phyloP scores from a whole-genome alignment of 2,113 vertebrate species.

The Engystomops pustulosus region DNA sequence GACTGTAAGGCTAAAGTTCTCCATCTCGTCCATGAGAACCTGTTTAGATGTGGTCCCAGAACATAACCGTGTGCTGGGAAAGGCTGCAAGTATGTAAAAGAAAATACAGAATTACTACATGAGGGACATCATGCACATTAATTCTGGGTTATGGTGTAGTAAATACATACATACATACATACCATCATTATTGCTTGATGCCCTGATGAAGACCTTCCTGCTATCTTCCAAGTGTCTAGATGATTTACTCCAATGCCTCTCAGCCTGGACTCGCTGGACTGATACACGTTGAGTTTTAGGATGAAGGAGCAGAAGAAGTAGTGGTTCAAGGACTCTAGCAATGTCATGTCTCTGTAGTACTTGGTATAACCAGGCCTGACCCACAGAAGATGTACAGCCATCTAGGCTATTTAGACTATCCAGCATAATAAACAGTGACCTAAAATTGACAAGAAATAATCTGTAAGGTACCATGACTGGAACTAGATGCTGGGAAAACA shows the following conservation, averaged over 20 bases:
- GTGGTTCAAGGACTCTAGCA: conserved; percentile 92
- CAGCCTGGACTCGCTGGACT: conserved; percentile 93
- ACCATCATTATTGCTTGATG: conserved; percentile 83
- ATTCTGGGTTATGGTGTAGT: no score
- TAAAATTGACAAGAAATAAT: conserved; percentile 63
- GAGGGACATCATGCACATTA: not conserved
- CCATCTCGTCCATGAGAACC: conserved; percentile 87
- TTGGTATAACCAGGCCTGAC: conserved; percentile 96
- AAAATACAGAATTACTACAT: conserved; percentile 9
- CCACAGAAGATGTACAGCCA: conserved; percentile 91
- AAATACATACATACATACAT: no score
- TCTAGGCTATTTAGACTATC: conserved; percentile 95
- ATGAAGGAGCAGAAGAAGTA: conserved; percentile 92
- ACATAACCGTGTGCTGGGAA: conserved; percentile 73
- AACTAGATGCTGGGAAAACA: no score
- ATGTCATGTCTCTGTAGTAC: conserved; percentile 98
- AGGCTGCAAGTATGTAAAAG: conserved; percentile 69
- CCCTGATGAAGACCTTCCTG: conserved; percentile 77
- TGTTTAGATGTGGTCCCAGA: conserved; percentile 72
- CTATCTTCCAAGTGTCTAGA: conserved; percentile 69
- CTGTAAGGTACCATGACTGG: no score
- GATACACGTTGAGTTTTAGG: conserved; percentile 97
- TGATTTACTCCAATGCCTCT: conserved; percentile 85
- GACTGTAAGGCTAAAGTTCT: conserved; percentile 94
- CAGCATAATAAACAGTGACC: conserved; percentile 97